phyloP scores from a whole-genome alignment of 2,113 vertebrate genomes.

The Connochaetes taurinus region DNA sequence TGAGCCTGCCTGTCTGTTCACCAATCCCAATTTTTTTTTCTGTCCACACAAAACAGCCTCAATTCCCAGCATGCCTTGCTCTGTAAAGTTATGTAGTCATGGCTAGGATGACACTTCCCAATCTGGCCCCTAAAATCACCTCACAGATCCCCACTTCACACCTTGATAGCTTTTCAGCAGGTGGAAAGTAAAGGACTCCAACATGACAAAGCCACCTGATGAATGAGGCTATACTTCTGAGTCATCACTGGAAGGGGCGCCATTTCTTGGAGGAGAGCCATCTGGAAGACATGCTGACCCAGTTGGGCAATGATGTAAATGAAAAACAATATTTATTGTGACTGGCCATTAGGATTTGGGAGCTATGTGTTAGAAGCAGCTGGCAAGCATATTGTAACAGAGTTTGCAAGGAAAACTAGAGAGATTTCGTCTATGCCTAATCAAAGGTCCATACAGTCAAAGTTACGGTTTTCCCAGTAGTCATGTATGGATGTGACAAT shows the following conservation, averaged over 20 bases:
- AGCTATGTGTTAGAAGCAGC: neutral
- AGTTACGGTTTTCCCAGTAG: neutral
- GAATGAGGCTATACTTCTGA: neutral
- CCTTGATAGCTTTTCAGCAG: neutral
- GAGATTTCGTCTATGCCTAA: neutral
- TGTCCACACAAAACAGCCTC: neutral
- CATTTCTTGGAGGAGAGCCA: neutral
- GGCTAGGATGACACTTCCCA: neutral
- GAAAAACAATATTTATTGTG: neutral
- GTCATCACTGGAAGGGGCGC: neutral
- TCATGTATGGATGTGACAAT: neutral
- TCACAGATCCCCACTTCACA: neutral
- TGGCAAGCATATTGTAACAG: neutral
- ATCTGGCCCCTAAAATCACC: neutral
- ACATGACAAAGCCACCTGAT: neutral
- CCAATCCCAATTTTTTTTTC: neutral
- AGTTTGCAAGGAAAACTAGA: neutral
- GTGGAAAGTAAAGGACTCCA: neutral
- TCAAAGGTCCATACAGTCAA: neutral
- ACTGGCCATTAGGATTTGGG: neutral
- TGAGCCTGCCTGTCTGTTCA: neutral
- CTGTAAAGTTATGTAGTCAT: neutral
- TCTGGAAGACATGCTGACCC: neutral
- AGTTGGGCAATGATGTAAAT: neutral
- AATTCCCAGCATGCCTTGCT: neutral